Conservation (phyloP, 2,113 vertebrate species). For the Orientallactaga bullata region DNA sequence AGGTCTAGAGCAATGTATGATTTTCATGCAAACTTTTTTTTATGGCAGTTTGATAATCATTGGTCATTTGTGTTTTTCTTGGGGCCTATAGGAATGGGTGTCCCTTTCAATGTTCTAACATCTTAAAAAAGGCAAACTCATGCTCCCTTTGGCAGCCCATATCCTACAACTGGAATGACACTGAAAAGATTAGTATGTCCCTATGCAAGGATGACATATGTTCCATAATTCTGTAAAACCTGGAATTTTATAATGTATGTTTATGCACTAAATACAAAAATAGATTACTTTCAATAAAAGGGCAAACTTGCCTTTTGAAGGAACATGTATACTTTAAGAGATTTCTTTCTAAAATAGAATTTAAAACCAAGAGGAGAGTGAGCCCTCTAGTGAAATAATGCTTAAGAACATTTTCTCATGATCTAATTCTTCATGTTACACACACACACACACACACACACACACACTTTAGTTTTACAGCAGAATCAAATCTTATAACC, state of each 20-base stretch:
- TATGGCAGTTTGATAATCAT: background rate
- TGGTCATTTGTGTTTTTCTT: background rate
- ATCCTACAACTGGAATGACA: no score
- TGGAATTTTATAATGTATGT: no score
- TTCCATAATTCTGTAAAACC: no score
- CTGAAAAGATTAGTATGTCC: no score
- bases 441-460: background rate
- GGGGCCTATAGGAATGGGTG: background rate
- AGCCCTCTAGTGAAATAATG: slow-evolving; percentile 78
- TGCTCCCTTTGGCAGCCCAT: no score
- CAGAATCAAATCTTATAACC: slow-evolving; percentile 4
- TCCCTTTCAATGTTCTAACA: background rate
- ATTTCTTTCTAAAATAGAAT: background rate
- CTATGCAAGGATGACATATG: no score
- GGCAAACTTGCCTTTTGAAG: slow-evolving; percentile 15
- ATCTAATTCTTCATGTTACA: background rate
- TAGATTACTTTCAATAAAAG: background rate
- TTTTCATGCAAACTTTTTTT: background rate
- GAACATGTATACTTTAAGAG: background rate
- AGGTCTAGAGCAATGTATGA: background rate
- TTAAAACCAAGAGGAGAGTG: slow-evolving; percentile 58
- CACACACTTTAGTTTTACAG: background rate
- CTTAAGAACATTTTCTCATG: slow-evolving; percentile 26
- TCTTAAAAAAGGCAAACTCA: background rate
- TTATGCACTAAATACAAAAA: no score